Conservation (phyloP, 1,140 invertebrate species). For the Musca domestica region DNA sequence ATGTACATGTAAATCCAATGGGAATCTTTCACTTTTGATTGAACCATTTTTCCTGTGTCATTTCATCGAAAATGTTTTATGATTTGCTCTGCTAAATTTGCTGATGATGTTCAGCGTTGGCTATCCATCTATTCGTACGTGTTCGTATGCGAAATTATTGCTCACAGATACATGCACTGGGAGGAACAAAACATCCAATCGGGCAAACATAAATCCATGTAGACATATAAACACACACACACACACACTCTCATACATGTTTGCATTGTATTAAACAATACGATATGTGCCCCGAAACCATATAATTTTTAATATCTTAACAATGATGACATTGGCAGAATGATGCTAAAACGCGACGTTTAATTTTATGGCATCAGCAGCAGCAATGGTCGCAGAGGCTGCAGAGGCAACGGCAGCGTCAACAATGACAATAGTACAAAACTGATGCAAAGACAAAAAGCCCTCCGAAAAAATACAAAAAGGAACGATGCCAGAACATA, state of each 20-base stretch:
- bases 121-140: too few species aligned
- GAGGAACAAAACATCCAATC: too few species aligned
- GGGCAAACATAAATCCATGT: not conserved
- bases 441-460: not conserved
- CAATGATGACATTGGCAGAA: conserved; percentile 21
- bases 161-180: too few species aligned
- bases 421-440: conserved; percentile 2
- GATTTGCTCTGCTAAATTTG: too few species aligned
- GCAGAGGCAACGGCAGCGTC: too few species aligned
- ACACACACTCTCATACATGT: not conserved
- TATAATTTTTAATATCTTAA: conserved; percentile 22
- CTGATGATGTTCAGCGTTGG: too few species aligned
- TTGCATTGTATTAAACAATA: not conserved
- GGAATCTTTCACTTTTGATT: too few species aligned
- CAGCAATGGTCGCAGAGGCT: too few species aligned
- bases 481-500: not conserved
- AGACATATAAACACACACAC: not conserved
- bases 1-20: too few species aligned
- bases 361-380: conserved; percentile 16
- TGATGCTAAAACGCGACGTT: conserved; percentile 22
- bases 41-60: too few species aligned
- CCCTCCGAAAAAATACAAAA: not conserved
- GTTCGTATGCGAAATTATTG: too few species aligned
- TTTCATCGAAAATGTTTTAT: too few species aligned
- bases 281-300: not conserved